Evolutionary conservation across 2,888 invertebrate genomes (phyloP).

Genomic region (Choreutis nemorana): DNA sequence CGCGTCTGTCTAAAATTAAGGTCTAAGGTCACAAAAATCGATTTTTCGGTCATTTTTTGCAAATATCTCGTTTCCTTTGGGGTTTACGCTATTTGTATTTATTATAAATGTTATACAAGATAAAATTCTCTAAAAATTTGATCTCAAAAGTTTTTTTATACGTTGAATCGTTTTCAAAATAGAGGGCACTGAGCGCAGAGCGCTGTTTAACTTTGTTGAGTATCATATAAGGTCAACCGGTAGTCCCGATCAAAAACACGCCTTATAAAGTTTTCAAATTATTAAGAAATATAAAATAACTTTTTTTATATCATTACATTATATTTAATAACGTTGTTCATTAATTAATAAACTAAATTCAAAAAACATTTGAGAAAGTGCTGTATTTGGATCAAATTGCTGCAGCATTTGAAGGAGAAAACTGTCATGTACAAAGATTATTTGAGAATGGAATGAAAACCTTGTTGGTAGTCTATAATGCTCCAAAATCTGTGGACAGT

Average conservation of each 20-base stretch:
- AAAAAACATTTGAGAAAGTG: not conserved
- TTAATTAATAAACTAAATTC: not conserved
- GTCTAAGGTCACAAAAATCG: conserved; percentile 2
- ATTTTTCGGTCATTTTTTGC: no score
- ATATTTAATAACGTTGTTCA: not conserved
- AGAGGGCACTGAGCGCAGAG: no score
- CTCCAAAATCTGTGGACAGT: conserved; percentile 11
- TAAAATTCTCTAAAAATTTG: not conserved
- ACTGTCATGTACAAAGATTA: conserved; percentile 16
- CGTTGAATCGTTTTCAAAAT: no score
- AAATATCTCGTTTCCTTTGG: no score
- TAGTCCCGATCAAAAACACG: not conserved
- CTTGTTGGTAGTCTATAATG: conserved; percentile 17
- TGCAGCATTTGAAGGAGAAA: conserved; percentile 17
- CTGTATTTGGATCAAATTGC: not conserved
- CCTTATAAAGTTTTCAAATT: not conserved
- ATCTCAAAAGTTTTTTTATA: no score
- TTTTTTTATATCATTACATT: no score
- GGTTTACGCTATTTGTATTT: not conserved
- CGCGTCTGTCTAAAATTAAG: no score
- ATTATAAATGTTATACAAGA: not conserved
- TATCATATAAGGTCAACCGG: not conserved
- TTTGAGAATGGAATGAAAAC: conserved; percentile 4
- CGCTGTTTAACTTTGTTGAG: no score
- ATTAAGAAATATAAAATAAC: not conserved